Evolutionary conservation across 2,113 vertebrate genomes (phyloP), one percentile per base, ranked within the genome.

Genomic region (Antigone vipio): DNA sequence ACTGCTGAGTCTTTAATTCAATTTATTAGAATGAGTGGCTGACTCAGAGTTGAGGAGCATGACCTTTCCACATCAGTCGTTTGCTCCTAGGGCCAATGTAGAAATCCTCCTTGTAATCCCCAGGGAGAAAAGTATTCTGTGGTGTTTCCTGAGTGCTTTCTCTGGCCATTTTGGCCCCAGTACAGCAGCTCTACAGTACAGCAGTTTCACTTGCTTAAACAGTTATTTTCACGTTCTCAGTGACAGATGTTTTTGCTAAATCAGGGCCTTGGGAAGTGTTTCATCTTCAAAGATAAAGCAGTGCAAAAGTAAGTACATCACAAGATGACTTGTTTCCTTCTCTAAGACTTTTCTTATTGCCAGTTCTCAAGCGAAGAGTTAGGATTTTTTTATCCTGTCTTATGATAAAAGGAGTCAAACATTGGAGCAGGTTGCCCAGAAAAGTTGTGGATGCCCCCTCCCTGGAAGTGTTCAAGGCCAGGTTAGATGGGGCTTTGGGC

Each of bases 1-100:
- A 94, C 80, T 89, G 50, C 29, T 58, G 32, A 79, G 71, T 74
- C 58, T 53, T 85, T 91, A 94, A 92, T 72, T 91, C 71, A 73
- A 55, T 94, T 86, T 88, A n/a, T 84, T 91, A 92, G 69, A 93
- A 79, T 32, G 29, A 92, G 38, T 63, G 63, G n/a, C 63, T 97
- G 91, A 85, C 74, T 93, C 74, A 77, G 83, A 87, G 29, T 47
- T 91, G 69, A 89, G 32, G 32, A 67, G 26, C 32, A 35, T 42
- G 89, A 88, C 77, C 87, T 95, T 82, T 93, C 68, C 55, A 55
- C 34, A 59, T 82, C n/a, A 88, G 50, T 53, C 1, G 0, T 86
- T 86, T 95, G 71, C 30, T 91, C 52, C 27, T 49, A 53, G 8
- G 11, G 21, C 11, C 24, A 69, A 26, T 13, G 22, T 15, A 81